Evolutionary conservation across 2,888 invertebrate species (phyloP), one percentile per base, ranked within the genome.

Genomic region (Eupithecia vulgata): DNA sequence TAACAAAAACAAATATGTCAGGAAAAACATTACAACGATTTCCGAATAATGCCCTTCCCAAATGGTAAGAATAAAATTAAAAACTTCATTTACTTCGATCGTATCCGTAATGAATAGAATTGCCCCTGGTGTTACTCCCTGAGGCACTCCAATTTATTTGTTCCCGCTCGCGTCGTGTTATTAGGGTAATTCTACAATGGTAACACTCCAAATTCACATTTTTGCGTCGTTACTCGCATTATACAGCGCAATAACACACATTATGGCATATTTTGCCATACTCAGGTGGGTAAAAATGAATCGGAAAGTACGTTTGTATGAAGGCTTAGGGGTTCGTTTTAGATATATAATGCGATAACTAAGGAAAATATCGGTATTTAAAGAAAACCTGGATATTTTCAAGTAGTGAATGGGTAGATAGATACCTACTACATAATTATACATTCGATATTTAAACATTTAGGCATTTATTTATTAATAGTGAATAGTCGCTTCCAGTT

Each of bases 91-190:
- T 57, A 70, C 64, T 57, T 25, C 57, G 25, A 57, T 66, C 66
- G n/a, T 35, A 35, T 42, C 15, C 48, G 25, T 40, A 71, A 67
- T 42, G 61, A 71, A 74, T 66, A 68, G 34, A 70, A 66, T 52
- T 21, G 42, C 21, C 15, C 42, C 61, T 17, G 21, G 57, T 42
- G 40, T 10, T 52, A 52, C 52, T 42, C 72, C 72, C 75, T 40
- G 64, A 48, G 75, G 75, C 75, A 67, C 67, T 68, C 70, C 57
- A 69, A 66, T 69, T 74, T 57, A 76, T 76, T 71, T 65, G 64
- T 34, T 68, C 34, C 40, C 70, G 42, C 17, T 69, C 52, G 45
- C 13, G 8, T 13, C 42, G 64, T n/a, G 62, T 64, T 64, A 64
- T 35, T 42, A 69, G 45, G 34, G 64, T 64, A 37, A 21, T 65